Evolutionary conservation across 2,888 invertebrate genomes (phyloP).

Genomic region (Spialia ferax): DNA sequence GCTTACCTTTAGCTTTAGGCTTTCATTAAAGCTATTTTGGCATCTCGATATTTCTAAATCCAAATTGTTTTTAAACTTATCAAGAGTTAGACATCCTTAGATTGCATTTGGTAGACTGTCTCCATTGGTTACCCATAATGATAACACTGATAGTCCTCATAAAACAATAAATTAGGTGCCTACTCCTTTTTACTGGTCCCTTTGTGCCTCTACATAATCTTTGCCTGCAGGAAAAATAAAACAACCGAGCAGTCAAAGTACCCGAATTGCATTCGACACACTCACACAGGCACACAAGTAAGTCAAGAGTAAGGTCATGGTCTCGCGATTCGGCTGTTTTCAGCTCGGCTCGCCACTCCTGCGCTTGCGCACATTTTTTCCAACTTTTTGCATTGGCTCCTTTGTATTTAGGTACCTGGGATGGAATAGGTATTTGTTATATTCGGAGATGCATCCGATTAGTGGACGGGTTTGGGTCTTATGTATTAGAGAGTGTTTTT

Average conservation of each 20-base stretch:
- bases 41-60: too few relatives aligned
- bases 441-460: constrained; percentile 15
- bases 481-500: constrained; percentile 32
- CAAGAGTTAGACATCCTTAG: too few relatives aligned
- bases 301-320: constrained; percentile 82
- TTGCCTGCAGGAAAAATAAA: constrained; percentile 43
- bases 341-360: constrained; percentile 59
- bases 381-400: constrained; percentile 42
- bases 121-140: too few relatives aligned
- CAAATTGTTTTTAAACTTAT: too few relatives aligned
- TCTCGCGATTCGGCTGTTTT: constrained; percentile 66
- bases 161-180: not conserved
- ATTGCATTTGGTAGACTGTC: too few relatives aligned
- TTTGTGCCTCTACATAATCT: not conserved
- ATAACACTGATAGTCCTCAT: not conserved
- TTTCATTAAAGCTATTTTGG: too few relatives aligned
- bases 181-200: not conserved
- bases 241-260: constrained; percentile 58
- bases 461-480: constrained; percentile 28
- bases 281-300: constrained; percentile 49
- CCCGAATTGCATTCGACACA: constrained; percentile 75
- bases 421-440: constrained; percentile 19
- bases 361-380: constrained; percentile 45
- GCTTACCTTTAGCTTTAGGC: too few relatives aligned
- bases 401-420: constrained; percentile 32